A percentile compares a stretch with the other conserved stretches of the same genome.
phyloP scores from a whole-genome alignment of 2,797 vertebrate species.

The Eulemur rubriventer region DNA sequence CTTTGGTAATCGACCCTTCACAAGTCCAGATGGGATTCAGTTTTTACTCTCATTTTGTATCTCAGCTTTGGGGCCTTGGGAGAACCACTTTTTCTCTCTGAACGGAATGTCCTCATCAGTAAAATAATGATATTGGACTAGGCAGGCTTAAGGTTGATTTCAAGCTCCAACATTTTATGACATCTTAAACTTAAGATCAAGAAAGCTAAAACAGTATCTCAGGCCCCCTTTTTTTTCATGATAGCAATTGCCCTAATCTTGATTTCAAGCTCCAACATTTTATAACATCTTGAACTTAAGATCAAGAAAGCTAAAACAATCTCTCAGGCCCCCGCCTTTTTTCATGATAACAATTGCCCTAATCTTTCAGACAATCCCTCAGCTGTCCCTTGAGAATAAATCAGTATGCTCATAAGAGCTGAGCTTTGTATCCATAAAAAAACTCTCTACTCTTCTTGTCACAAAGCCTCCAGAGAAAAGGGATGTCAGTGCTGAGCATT shows the following conservation, averaged over 20 bases:
- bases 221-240: neutral
- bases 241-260: neutral
- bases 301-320: neutral
- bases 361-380: neutral
- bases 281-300: neutral
- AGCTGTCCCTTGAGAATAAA: neutral
- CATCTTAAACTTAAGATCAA: neutral
- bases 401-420: neutral
- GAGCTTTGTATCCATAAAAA: slow-evolving; percentile 4
- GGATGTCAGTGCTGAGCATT: neutral
- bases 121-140: neutral
- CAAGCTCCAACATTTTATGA: neutral
- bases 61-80: neutral
- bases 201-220: neutral
- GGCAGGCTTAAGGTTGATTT: neutral
- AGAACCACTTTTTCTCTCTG: neutral
- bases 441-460: neutral
- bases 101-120: neutral
- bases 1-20: neutral
- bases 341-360: neutral
- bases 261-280: no score
- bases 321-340: neutral
- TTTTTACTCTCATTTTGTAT: neutral
- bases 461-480: slow-evolving; percentile 28
- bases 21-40: neutral